Conservation (phyloP, 2,113 vertebrate species). For the Pelecanus crispus region DNA sequence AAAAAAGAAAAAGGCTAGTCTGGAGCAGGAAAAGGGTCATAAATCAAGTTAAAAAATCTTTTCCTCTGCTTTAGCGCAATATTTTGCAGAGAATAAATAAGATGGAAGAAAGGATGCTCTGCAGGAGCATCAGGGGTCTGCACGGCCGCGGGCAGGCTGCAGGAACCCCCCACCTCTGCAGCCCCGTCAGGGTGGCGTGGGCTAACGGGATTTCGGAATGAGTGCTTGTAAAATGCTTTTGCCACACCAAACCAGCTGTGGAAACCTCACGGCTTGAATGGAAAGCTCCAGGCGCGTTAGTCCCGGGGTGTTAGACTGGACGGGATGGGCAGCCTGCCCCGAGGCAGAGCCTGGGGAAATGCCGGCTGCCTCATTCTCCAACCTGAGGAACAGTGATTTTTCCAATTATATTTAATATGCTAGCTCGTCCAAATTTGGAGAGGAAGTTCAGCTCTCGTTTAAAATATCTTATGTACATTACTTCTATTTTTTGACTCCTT, state of each 20-base stretch:
- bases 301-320: rapidly evolving
- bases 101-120: background rate
- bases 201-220: rapidly evolving
- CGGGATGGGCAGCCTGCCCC: background rate
- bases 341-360: background rate
- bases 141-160: rapidly evolving
- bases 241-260: background rate
- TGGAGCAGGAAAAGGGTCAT: background rate
- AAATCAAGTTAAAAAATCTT: background rate
- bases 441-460: background rate
- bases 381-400: background rate
- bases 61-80: background rate
- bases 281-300: background rate
- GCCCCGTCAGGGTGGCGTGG: rapidly evolving
- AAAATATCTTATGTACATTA: background rate
- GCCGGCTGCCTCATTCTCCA: background rate
- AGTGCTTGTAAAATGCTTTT: background rate
- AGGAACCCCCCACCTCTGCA: rapidly evolving
- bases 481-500: background rate
- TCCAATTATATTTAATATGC: background rate
- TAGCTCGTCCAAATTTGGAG: background rate
- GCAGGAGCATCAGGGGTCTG: background rate
- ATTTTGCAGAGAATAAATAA: background rate
- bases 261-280: rapidly evolving
- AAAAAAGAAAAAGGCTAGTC: background rate